phyloP scores from a whole-genome alignment of 2,797 vertebrate species.

The Leontocebus nigricollis region DNA sequence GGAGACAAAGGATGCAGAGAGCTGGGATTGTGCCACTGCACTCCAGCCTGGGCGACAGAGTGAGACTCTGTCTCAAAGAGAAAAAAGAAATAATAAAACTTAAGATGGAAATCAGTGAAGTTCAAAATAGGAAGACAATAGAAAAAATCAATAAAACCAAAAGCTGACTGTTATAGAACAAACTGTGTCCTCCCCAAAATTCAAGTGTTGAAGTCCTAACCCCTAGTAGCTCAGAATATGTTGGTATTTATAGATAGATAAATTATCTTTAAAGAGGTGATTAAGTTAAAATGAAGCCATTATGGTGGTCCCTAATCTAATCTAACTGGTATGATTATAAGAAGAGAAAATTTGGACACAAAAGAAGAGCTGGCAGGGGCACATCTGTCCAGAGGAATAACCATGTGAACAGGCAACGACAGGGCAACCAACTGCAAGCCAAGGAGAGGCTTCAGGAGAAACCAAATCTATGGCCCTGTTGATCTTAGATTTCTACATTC shows the following conservation, averaged over 20 bases:
- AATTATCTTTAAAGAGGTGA: not conserved
- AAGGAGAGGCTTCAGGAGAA: not conserved
- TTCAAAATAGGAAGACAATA: not conserved
- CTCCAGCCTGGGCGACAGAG: too few species aligned
- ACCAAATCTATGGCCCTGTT: not conserved
- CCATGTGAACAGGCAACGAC: not conserved
- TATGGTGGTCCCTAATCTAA: not conserved
- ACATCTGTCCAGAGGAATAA: not conserved
- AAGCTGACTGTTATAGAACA: not conserved
- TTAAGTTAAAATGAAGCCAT: not conserved
- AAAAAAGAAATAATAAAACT: not conserved
- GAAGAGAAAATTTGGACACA: not conserved
- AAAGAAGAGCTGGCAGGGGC: not conserved
- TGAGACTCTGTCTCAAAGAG: too few species aligned
- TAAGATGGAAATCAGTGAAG: not conserved
- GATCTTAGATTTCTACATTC: not conserved
- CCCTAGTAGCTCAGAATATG: not conserved
- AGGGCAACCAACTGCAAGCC: not conserved
- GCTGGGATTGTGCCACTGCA: too few species aligned
- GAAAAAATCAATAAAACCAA: not conserved
- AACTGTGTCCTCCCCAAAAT: not conserved
- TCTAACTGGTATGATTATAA: not conserved
- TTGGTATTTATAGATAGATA: not conserved
- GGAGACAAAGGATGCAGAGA: too few species aligned
- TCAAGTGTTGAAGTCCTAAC: not conserved